Evolutionary conservation across 2,888 invertebrate genomes (phyloP).

Genomic region (Serripes groenlandicus): DNA sequence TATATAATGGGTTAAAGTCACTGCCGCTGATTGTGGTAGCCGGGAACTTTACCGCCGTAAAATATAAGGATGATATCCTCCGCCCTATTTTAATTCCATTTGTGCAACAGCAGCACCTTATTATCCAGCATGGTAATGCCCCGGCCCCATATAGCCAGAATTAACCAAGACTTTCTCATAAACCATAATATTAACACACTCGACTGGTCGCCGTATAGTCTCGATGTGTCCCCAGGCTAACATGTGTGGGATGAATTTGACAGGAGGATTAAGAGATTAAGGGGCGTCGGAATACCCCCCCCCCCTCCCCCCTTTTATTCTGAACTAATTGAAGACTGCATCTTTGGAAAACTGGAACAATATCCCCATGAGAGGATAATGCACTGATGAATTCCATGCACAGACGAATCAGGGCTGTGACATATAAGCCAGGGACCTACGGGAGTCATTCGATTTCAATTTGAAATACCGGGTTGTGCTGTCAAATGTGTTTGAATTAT

Average conservation of each 20-base stretch:
- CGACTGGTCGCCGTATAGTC: conserved; percentile 25
- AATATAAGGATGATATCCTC: conserved; percentile 11
- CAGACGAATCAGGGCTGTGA: too few species aligned
- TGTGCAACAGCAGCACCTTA: conserved; percentile 23
- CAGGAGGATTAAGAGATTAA: conserved; percentile 21
- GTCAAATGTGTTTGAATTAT: too few species aligned
- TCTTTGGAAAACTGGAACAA: too few species aligned
- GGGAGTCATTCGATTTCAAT: too few species aligned
- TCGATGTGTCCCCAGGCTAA: conserved; percentile 25
- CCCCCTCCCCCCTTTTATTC: too few species aligned
- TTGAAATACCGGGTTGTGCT: too few species aligned
- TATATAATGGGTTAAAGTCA: conserved; percentile 27
- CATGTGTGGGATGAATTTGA: conserved; percentile 37
- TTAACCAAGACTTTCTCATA: background rate
- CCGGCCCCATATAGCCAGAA: conserved; percentile 19
- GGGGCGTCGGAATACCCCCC: conserved; percentile 15
- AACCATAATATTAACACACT: background rate
- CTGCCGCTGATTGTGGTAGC: conserved; percentile 17
- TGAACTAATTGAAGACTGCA: too few species aligned
- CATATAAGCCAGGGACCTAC: too few species aligned
- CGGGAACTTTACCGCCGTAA: conserved; percentile 27
- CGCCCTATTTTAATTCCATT: conserved; percentile 4
- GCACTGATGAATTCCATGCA: too few species aligned
- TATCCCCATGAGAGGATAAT: too few species aligned
- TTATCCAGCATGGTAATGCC: conserved; percentile 26